Conservation (phyloP, 2,113 vertebrate species). For the Oreochromis tanganicae region DNA sequence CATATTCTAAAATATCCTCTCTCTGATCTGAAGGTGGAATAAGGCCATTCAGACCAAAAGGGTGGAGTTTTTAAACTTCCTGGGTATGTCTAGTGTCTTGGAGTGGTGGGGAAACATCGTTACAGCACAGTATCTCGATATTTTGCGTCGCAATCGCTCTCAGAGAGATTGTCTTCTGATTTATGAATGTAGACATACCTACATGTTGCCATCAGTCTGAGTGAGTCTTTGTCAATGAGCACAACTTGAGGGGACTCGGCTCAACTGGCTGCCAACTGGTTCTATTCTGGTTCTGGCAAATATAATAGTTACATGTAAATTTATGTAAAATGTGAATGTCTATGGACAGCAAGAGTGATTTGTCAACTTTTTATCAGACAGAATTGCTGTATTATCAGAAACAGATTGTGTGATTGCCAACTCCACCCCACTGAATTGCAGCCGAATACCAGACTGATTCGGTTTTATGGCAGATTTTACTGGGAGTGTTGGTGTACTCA, state of each 20-base stretch:
- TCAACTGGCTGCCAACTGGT: neutral
- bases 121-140: neutral
- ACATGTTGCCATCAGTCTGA: neutral
- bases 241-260: neutral
- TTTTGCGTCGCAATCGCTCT: neutral
- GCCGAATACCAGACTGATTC: neutral
- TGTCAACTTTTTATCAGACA: neutral
- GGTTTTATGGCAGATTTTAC: neutral
- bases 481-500: neutral
- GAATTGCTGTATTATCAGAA: neutral
- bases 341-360: neutral
- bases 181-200: neutral
- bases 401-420: fast-evolving
- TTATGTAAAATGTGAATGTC: neutral
- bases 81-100: neutral
- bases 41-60: neutral
- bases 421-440: neutral
- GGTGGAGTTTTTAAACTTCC: neutral
- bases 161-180: neutral
- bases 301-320: neutral
- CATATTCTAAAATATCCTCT: neutral
- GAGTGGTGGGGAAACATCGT: neutral
- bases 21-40: neutral
- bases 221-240: neutral
- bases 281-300: neutral